Percentiles rank a stretch among this genome's conserved stretches.
Evolutionary conservation across 1,140 invertebrate genomes (phyloP).

Genomic region (Trachymyrmex septentrionalis): DNA sequence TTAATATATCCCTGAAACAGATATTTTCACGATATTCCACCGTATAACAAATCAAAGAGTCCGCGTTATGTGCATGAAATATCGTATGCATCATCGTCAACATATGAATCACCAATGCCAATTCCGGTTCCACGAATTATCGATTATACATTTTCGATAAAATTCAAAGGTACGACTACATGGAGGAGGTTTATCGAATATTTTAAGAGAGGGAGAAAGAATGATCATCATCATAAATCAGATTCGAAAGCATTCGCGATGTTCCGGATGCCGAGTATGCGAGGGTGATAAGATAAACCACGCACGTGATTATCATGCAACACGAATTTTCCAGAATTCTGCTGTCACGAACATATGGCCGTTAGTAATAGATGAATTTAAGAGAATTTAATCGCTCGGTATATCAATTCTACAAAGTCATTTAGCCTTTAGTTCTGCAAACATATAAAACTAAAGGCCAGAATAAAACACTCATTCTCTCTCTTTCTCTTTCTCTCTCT

Average conservation of each 20-base stretch:
- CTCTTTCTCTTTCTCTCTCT: not conserved
- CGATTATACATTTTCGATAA: conserved; percentile 54
- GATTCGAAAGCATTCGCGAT: conserved; percentile 67
- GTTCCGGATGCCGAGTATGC: conserved; percentile 38
- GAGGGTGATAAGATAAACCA: conserved; percentile 70
- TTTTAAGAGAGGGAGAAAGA: conserved; percentile 42
- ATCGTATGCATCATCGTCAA: conserved; percentile 42
- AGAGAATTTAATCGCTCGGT: conserved; percentile 27
- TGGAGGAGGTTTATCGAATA: conserved; percentile 26
- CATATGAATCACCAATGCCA: conserved; percentile 40
- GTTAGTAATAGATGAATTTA: conserved; percentile 48
- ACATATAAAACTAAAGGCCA: not conserved
- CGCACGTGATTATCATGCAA: conserved; percentile 68
- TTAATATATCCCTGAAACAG: not conserved
- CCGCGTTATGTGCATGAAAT: conserved; percentile 35
- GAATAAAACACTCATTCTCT: conserved; percentile 2
- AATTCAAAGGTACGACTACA: conserved; percentile 1
- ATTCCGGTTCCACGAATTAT: conserved; percentile 33
- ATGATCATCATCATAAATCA: conserved; percentile 70
- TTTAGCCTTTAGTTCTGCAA: conserved; percentile 5
- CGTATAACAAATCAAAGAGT: not conserved
- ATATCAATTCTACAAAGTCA: conserved; percentile 11
- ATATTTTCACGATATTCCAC: conserved; percentile 6
- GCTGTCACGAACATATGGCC: conserved; percentile 69
- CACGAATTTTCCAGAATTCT: conserved; percentile 60